Evolutionary conservation across 1,140 invertebrate genomes (phyloP), one percentile per base, ranked within the genome.

Genomic region (Heliconius hermathena): DNA sequence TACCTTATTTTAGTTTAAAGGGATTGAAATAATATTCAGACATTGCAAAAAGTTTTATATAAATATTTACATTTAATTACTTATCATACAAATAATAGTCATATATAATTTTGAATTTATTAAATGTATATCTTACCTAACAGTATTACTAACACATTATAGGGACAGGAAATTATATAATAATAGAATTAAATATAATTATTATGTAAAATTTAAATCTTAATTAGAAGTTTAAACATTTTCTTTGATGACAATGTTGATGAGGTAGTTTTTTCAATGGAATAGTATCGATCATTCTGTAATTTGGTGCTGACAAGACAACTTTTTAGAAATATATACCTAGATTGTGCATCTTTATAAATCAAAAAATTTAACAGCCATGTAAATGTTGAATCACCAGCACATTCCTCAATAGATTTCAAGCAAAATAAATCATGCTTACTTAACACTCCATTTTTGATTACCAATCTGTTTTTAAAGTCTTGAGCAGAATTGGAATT

Each of bases 341-440:
- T 72, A 49, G 86, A 82, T 66, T 84, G 84, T 60, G 83, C 74
- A 74, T 87, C 86, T 84, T 86, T 87, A 20, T 78, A 70, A 49
- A 86, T 72, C 3, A 86, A 71, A 75, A 84, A 87, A 13, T 84
- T 83, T 26, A 83, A 11, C 71, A 87, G 80, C 84, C 86, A 86
- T 26, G 84, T 18, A 13, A 87, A 70, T 36, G 74, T 83, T 16
- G 76, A 76, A 71, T 80, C 81, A 57, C 78, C 71, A 20, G 71
- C 71, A 60, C 13, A 20, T 29, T 76, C 29, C 81, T 84, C 81
- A 52, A 87, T 73, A 77, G 78, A 81, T 83, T 87, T 82, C 66
- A 86, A 78, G 72, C 84, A 86, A 78, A 71, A 82, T 54, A 87
- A 81, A 70, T 87, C 86, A 60, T 80, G 75, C 73, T 81, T 73